Evolutionary conservation across 2,113 vertebrate species (phyloP), one percentile per base, ranked within the genome.

Genomic region (Paedocypris sp.): DNA sequence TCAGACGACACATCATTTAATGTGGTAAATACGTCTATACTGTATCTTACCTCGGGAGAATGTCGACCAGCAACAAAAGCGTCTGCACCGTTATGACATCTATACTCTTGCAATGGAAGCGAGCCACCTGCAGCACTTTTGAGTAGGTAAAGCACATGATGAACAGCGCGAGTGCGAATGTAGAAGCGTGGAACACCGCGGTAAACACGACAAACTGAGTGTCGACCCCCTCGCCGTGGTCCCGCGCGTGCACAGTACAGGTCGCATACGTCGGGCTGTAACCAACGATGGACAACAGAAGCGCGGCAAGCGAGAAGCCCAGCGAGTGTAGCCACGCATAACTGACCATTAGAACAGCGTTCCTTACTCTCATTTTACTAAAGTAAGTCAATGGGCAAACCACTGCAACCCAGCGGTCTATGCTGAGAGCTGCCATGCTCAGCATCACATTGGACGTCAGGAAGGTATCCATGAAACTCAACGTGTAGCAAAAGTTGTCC

Each of bases 401-500:
- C 68, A 87, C 82, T 0, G 86, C 86, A 28, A 88, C 73, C 88
- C 88, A 88, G 68, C 82, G 79, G 79, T 89, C 85, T 49, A 87
- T 80, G 74, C 88, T 86, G 29, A 88, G 83, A 0, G 85, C 86
- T 39, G 81, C 88, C 88, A 86, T 88, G 76, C 80, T 89, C 70
- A 88, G 57, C 83, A 86, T 87, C 0, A 79, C 68, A 53, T 86
- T 87, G 19, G 80, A 77, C 59, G 80, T 84, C 75, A 87, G 76
- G 22, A 88, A 89, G 69, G 86, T 86, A 78, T 89, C 87, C 29
- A 79, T 70, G 26, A 85, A 86, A 23, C 87, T 80, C 6, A 82
- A 65, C 0, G 68, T 82, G 16, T 73, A 79, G 60, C 86, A 86
- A 38, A 79, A 39, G 15, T 60, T 56, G 32, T 85, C 81, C 6